Conservation (phyloP, 2,113 vertebrate species). For the Zosterops pallidus region DNA sequence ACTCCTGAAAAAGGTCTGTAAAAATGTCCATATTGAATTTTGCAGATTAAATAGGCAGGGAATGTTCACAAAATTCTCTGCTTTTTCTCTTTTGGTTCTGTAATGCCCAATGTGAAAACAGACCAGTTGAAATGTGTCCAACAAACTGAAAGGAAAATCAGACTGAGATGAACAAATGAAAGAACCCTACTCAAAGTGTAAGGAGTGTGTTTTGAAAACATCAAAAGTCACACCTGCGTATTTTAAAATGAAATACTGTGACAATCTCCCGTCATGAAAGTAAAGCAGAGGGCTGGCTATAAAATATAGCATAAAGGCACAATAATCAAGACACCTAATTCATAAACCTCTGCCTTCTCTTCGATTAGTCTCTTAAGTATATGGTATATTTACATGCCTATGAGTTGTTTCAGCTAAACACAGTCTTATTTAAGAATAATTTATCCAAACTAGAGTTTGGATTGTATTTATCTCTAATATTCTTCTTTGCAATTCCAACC, state of each 20-base stretch:
- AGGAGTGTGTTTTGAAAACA: not conserved
- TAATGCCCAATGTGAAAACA: not conserved
- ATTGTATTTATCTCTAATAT: not conserved
- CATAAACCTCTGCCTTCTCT: not conserved
- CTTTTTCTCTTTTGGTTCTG: not conserved
- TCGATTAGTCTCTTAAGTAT: not conserved
- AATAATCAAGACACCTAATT: not conserved
- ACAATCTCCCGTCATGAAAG: not conserved
- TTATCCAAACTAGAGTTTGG: not conserved
- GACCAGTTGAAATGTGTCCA: not conserved
- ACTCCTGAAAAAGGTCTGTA: not conserved
- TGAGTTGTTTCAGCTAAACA: not conserved
- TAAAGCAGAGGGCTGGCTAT: not conserved
- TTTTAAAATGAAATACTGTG: not conserved
- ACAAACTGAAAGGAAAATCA: not conserved
- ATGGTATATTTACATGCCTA: not conserved
- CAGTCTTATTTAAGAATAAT: not conserved
- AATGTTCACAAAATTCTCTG: not conserved
- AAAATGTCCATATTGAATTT: not conserved
- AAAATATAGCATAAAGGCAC: not conserved
- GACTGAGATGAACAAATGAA: not conserved
- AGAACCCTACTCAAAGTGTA: not conserved
- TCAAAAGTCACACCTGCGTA: rapidly evolving
- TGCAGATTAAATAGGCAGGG: not conserved
- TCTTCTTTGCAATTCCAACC: not conserved